Percentiles rank a stretch among this genome's conserved stretches.
phyloP scores from a whole-genome alignment of 2,888 invertebrate genomes.

The Lumbricus terrestris region DNA sequence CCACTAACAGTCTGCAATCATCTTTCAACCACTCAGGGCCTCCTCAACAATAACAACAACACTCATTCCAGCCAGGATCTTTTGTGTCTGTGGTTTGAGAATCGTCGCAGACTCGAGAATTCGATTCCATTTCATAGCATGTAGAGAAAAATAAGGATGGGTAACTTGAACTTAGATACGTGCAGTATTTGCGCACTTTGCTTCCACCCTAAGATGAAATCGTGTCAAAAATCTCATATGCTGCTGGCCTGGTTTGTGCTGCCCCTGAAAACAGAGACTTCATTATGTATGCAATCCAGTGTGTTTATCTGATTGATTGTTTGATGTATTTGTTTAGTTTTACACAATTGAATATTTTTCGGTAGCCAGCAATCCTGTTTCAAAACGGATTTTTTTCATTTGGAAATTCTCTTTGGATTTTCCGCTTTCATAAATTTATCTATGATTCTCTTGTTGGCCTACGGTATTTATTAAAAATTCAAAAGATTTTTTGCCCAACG shows the following conservation, averaged over 20 bases:
- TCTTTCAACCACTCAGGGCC: constrained; percentile 10
- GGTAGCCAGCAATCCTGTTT: neutral
- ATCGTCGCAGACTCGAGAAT: neutral
- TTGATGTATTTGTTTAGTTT: neutral
- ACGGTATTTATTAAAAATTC: neutral
- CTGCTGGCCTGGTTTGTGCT: neutral
- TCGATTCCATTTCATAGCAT: neutral
- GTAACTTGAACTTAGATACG: neutral
- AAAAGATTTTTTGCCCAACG: neutral
- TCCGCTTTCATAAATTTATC: neutral
- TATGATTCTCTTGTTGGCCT: neutral
- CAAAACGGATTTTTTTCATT: too few species aligned
- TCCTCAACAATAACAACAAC: neutral
- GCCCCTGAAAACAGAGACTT: neutral
- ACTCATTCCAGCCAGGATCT: constrained; percentile 4
- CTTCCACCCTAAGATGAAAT: neutral
- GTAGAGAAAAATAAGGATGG: neutral
- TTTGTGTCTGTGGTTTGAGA: neutral
- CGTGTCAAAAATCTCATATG: neutral
- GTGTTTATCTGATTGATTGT: neutral
- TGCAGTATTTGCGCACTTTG: neutral
- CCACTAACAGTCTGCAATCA: neutral
- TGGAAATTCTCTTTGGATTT: neutral
- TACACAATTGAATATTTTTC: neutral
- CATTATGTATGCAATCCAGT: neutral